phyloP scores from a whole-genome alignment of 1,140 invertebrate species.

The Pseudomyrmex pallidus region DNA sequence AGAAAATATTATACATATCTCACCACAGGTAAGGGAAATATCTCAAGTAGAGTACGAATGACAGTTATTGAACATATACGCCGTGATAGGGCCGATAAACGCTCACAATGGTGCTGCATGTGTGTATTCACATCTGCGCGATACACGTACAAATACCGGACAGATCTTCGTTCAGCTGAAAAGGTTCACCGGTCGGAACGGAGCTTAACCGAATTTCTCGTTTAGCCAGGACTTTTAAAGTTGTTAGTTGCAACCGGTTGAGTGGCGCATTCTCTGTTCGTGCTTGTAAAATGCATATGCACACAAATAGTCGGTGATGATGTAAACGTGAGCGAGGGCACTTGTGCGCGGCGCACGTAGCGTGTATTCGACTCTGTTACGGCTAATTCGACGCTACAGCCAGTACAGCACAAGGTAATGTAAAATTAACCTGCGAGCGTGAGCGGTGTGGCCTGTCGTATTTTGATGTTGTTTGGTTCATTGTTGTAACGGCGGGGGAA shows the following conservation, averaged over 20 bases:
- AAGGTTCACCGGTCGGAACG: constrained; percentile 26
- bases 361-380: constrained; percentile 53
- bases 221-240: constrained; percentile 63
- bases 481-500: constrained; percentile 18
- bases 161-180: constrained; percentile 31
- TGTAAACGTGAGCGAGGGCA: constrained; percentile 32
- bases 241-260: constrained; percentile 63
- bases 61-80: background rate
- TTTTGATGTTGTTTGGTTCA: constrained; percentile 51
- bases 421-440: constrained; percentile 49
- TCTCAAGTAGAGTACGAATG: constrained; percentile 5
- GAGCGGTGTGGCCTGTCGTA: constrained; percentile 4
- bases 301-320: constrained; percentile 42
- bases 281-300: constrained; percentile 55
- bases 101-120: background rate
- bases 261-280: constrained; percentile 63
- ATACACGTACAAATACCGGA: constrained; percentile 25
- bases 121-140: constrained; percentile 7
- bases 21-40: background rate
- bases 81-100: background rate
- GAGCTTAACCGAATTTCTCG: constrained; percentile 36
- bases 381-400: constrained; percentile 45
- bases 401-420: constrained; percentile 51
- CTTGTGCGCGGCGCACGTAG: constrained; percentile 19
- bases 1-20: too few species aligned